phyloP scores from a whole-genome alignment of 2,113 vertebrate species.

The Xiphophorus couchianus region DNA sequence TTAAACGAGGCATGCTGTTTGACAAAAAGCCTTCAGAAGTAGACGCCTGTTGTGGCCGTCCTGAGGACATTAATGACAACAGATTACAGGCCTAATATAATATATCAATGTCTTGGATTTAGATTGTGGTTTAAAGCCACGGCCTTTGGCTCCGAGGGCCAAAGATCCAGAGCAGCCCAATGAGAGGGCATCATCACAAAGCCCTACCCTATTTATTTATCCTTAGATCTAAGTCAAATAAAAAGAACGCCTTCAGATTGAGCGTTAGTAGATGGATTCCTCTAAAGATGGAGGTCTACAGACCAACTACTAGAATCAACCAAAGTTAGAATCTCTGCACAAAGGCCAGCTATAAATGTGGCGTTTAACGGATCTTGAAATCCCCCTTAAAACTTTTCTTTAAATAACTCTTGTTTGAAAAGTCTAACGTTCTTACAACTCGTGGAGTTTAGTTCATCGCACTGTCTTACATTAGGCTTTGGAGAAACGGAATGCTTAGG shows the following conservation, averaged over 20 bases:
- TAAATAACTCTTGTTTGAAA: constrained; percentile 53
- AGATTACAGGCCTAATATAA: constrained; percentile 32
- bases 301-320: constrained; percentile 65
- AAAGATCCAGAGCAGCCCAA: constrained; percentile 49
- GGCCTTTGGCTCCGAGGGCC: constrained; percentile 45
- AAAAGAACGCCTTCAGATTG: constrained; percentile 32
- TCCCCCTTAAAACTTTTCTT: constrained; percentile 25
- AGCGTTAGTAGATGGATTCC: constrained; percentile 56
- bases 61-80: constrained; percentile 60
- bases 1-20: constrained; percentile 57
- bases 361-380: constrained; percentile 38
- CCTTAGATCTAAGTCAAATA: constrained; percentile 30
- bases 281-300: constrained; percentile 68
- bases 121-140: constrained; percentile 63
- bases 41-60: constrained; percentile 47
- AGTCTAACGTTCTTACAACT: constrained; percentile 28
- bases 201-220: constrained; percentile 63
- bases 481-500: constrained; percentile 11
- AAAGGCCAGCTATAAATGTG: constrained; percentile 62
- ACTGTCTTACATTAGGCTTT: constrained; percentile 22
- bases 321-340: constrained; percentile 76
- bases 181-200: constrained; percentile 30
- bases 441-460: constrained; percentile 45
- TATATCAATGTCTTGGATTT: constrained; percentile 50
- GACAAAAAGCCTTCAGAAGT: constrained; percentile 58